Evolutionary conservation across 2,113 vertebrate genomes (phyloP), one percentile per base, ranked within the genome.

Genomic region (Centrocercus urophasianus): DNA sequence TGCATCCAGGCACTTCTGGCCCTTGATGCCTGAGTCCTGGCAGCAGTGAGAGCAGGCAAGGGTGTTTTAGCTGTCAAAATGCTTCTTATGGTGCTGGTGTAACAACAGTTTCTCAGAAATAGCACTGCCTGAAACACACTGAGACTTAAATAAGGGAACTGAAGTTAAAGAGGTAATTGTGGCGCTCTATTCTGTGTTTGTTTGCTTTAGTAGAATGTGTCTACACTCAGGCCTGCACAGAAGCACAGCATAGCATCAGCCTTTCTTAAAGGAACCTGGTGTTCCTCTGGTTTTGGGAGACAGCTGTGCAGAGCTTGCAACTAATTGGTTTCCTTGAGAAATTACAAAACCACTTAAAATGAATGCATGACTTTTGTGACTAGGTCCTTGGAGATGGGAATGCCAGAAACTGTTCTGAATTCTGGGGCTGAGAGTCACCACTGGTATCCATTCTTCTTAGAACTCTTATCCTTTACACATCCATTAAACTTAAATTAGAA

Each of bases 391-490:
- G 95, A 96, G 85, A 92, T 24, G 6, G 11, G 67, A 79, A 74
- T 83, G 69, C 81, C 71, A 90, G 70, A 86, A 36, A 66, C 80
- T 74, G n/a, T 66, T 95, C 85, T 93, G 77, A 88, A 88, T 90
- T 78, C 77, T 64, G 14, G 28, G 52, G 52, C 77, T 70, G 42
- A 74, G 8, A 84, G 47, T 90, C 42, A 11, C 77, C n/a, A 36
- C 50, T 84, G 66, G 92, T 80, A 82, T 91, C 82, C 34, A 2
- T 81, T 93, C 59, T 83, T 89, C 70, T 91, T 95, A 48, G 28
- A 18, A 17, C 54, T 93, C 69, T 82, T 32, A 42, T 84, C 42
- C 45, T 73, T 75, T 85, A 80, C 50, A 43, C n/a, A 70, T 65
- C 36, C 84, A 57, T 79, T 61, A 65, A 69, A 34, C 64, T 71